Percentiles rank a stretch among this genome's conserved stretches.
phyloP scores from a whole-genome alignment of 2,797 vertebrate species.

The Enteromius unitaeniatus region DNA sequence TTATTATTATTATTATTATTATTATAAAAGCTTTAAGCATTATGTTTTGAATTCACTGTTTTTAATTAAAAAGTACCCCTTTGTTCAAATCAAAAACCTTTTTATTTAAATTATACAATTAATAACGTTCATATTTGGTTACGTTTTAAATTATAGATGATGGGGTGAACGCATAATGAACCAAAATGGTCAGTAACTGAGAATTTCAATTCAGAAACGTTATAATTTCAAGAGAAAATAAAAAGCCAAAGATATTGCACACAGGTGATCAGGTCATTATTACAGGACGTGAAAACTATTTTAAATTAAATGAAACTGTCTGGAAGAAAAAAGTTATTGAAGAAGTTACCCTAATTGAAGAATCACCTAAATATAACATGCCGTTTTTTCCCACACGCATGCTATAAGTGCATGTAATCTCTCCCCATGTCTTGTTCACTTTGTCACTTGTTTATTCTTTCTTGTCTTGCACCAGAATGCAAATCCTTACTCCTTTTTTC shows the following conservation, averaged over 20 bases:
- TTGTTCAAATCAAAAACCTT: background rate
- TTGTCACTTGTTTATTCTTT: constrained; percentile 30
- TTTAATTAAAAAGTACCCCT: background rate
- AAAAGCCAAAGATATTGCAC: no score
- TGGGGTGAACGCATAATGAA: background rate
- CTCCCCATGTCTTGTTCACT: constrained; percentile 17
- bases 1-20: background rate
- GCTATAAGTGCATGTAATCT: constrained; percentile 21
- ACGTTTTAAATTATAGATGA: background rate
- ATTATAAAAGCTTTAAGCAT: background rate
- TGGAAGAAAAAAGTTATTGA: background rate
- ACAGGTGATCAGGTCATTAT: background rate
- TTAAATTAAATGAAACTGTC: background rate
- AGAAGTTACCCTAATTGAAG: background rate
- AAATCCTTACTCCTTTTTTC: constrained; percentile 77
- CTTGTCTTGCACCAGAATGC: constrained; percentile 74
- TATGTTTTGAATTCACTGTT: background rate
- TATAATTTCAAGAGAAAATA: background rate
- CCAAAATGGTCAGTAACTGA: no score
- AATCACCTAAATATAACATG: constrained; percentile 39
- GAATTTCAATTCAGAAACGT: background rate
- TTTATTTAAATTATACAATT: background rate
- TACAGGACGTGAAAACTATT: background rate
- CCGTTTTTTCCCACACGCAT: constrained; percentile 27
- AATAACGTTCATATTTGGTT: background rate